Percentiles rank a stretch among this genome's conserved stretches.
These are phyloP conservation scores for Pygoscelis antarcticus DNA, from an alignment of 2,113 vertebrate species.

Conservation along the genomic window DNA sequence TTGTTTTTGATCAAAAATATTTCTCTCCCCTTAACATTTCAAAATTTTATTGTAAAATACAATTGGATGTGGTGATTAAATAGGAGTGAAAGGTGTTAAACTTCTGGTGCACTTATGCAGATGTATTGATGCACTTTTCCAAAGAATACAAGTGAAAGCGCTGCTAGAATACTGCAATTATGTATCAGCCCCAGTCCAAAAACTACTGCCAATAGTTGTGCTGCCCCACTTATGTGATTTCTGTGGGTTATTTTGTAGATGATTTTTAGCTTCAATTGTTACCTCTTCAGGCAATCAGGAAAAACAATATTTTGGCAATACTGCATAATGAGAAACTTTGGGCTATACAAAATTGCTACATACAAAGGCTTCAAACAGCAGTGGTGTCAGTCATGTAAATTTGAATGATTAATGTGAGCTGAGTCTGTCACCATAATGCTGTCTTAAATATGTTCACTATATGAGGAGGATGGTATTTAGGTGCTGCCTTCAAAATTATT, in stretches of 20 bases:
- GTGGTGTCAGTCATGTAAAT: background rate
- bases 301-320: background rate
- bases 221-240: background rate
- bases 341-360: background rate
- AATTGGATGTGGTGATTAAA: background rate
- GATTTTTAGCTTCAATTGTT: background rate
- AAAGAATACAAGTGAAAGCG: background rate
- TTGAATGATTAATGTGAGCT: background rate
- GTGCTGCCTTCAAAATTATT: background rate
- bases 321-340: background rate
- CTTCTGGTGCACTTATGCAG: rapidly evolving
- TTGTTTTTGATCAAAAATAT: background rate
- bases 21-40: background rate
- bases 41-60: background rate
- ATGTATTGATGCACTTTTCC: background rate
- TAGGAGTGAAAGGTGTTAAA: background rate
- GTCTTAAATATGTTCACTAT: background rate
- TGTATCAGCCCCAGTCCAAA: background rate
- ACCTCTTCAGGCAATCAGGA: background rate
- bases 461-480: background rate
- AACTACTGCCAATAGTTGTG: background rate
- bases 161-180: background rate
- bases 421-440: background rate
- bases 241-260: background rate
- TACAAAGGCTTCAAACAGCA: background rate